These are phyloP conservation scores for Hestina assimilis DNA, from an alignment of 1,140 invertebrate species.

Conservation along the genomic window DNA sequence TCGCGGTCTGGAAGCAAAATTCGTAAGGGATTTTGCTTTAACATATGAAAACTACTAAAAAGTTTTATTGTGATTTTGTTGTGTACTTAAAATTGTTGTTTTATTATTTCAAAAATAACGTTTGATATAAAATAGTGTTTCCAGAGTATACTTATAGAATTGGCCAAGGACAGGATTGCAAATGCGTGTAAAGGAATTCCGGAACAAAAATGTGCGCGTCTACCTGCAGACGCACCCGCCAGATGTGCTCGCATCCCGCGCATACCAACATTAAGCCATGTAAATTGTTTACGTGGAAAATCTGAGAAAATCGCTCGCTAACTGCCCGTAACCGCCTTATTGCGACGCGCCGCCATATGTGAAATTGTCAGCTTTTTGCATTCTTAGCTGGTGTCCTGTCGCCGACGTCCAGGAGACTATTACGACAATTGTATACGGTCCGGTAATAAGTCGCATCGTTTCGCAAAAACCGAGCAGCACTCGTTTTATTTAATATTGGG, in stretches of 20 bases:
- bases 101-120: conserved; percentile 12
- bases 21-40: too few species aligned
- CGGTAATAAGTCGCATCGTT: conserved; percentile 4
- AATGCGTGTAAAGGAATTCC: conserved; percentile 71
- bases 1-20: not conserved
- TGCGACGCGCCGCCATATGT: conserved; percentile 43
- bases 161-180: conserved; percentile 56
- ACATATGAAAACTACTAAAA: too few species aligned
- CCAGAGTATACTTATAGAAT: conserved; percentile 19
- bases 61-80: too few species aligned
- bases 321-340: conserved; percentile 38
- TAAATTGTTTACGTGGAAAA: conserved; percentile 74
- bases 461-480: conserved; percentile 1
- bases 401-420: conserved; percentile 36
- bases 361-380: conserved; percentile 53
- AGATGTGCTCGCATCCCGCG: conserved; percentile 45
- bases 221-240: conserved; percentile 60
- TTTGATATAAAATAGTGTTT: too few species aligned
- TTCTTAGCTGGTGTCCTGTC: conserved; percentile 36
- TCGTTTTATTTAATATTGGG: conserved; percentile 14
- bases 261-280: conserved; percentile 55
- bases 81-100: not conserved
- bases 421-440: conserved; percentile 42
- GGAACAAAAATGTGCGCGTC: conserved; percentile 68
- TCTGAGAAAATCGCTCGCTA: conserved; percentile 66